Conservation (phyloP, 2,797 vertebrate species). For the Clarias platycephalus region DNA sequence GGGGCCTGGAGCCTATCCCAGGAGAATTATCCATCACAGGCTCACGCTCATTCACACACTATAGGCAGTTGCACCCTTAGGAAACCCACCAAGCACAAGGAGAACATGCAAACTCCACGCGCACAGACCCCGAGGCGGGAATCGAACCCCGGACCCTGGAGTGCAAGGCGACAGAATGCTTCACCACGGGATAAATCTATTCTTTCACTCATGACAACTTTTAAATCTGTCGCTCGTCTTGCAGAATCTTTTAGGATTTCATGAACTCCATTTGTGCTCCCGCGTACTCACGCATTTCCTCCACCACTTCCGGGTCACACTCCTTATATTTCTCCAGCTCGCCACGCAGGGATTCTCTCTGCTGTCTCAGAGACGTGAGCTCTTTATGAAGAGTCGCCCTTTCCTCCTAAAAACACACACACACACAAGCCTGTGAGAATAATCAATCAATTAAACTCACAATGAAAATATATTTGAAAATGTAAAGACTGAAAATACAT, state of each 20-base stretch:
- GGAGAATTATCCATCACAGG: too few relatives aligned
- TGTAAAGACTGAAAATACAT: not conserved
- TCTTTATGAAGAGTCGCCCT: constrained; percentile 78
- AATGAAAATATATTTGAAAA: not conserved
- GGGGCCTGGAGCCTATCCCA: too few relatives aligned
- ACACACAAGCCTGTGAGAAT: not conserved
- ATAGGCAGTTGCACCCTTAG: too few relatives aligned
- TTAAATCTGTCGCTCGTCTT: not conserved
- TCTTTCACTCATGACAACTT: too few relatives aligned
- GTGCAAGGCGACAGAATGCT: too few relatives aligned
- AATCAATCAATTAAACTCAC: not conserved
- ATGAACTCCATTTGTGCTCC: not conserved
- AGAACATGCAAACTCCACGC: too few relatives aligned
- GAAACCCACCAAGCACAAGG: too few relatives aligned
- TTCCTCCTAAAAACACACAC: constrained; percentile 73
- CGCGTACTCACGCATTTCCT: constrained; percentile 90
- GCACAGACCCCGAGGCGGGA: too few relatives aligned
- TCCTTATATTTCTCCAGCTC: constrained; percentile 90
- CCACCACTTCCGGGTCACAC: constrained; percentile 90
- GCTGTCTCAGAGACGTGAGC: constrained; percentile 75
- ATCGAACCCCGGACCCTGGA: too few relatives aligned
- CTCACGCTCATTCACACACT: too few relatives aligned
- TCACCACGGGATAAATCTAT: too few relatives aligned
- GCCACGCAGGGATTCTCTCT: constrained; percentile 75
- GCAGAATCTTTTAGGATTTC: not conserved